phyloP scores from a whole-genome alignment of 2,888 invertebrate species.

The Stenoptilia bipunctidactyla region DNA sequence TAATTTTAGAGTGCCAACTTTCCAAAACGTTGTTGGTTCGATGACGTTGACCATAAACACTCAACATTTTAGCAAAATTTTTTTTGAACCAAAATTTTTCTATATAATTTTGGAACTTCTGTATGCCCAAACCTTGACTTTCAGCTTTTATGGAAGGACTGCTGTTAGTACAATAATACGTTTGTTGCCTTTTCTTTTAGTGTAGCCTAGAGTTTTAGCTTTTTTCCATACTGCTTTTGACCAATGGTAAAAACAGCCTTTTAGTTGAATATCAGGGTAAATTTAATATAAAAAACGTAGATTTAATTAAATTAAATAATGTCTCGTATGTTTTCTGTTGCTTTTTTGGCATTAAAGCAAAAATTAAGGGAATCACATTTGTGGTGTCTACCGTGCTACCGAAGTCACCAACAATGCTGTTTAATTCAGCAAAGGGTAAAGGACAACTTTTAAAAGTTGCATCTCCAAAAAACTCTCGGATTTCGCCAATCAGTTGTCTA shows the following conservation, averaged over 20 bases:
- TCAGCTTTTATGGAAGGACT: background rate
- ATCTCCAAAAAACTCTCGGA: background rate
- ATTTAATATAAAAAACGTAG: background rate
- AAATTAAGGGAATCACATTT: background rate
- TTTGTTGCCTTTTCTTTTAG: background rate
- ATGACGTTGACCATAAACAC: no score
- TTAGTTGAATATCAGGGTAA: background rate
- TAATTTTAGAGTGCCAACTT: no score
- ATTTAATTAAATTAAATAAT: background rate
- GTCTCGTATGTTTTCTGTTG: background rate
- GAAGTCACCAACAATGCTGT: background rate
- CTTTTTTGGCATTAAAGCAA: background rate
- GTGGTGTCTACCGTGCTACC: background rate
- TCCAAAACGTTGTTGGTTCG: no score
- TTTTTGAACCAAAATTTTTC: no score
- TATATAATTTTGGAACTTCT: no score
- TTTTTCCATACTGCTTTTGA: background rate
- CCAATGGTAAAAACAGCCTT: background rate
- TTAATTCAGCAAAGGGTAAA: background rate
- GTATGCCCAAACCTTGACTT: background rate
- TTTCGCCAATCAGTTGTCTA: background rate
- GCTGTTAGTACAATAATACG: background rate
- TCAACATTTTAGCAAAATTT: no score
- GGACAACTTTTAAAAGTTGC: background rate
- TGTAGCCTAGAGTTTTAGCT: background rate